Evolutionary conservation across 2,113 vertebrate species (phyloP), one percentile per base, ranked within the genome.

Genomic region (Entelurus aequoreus): DNA sequence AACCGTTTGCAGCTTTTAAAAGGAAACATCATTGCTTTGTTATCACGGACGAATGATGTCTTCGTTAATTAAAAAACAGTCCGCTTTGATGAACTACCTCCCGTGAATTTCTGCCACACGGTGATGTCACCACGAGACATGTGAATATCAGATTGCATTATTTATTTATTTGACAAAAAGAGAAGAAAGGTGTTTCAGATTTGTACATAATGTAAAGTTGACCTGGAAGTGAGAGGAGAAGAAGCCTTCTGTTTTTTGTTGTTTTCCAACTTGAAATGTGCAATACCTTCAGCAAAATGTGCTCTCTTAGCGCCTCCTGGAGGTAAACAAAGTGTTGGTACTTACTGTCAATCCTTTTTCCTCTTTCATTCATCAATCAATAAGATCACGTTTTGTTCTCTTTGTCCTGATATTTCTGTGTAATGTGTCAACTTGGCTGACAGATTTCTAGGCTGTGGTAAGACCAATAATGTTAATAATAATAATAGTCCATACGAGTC

Each of bases 81-180:
- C 84, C 83, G 85, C 92, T 94, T 92, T 94, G 93, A 93, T 93
- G 91, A 95, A 94, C 94, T 95, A 96, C 94, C 94, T 97, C 94
- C 93, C 87, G 87, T 90, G 89, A 94, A 92, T 92, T 94, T 94
- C 88, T 94, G 88, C 81, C 82, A 71, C 47, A 91, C 92, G 80
- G 86, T 90, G 90, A 86, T 90, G 86, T 91, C 87, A 82, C n/a
- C 36, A 40, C 28, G 85, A 92, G 85, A 90, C 87, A 90, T 93
- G 92, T 93, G 90, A 93, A 91, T 90, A 87, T 89, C 85, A 90
- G 86, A 91, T 88, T 90, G 82, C 86, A 86, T 90, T 90, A 92
- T 93, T 92, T 91, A 90, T 89, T 90, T 92, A 93, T 90, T 91
- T 91, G 83, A 87, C 36, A 16, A n/a, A 56, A 6, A 52, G 15